Evolutionary conservation across 2,888 invertebrate genomes (phyloP).

Genomic region (Drosophila neonasuta): DNA sequence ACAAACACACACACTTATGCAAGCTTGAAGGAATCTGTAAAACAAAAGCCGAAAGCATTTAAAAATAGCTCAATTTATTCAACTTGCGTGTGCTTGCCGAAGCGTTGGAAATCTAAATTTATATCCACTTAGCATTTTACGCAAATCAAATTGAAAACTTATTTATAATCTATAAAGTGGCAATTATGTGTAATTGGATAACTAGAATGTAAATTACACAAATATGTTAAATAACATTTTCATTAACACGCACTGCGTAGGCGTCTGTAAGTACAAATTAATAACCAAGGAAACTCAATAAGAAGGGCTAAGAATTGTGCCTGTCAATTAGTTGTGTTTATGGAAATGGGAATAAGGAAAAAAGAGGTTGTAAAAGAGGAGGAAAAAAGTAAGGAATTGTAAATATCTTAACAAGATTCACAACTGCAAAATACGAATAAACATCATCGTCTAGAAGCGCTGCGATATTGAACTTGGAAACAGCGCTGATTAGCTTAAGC

Average conservation of each 20-base stretch:
- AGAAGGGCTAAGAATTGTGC: background rate
- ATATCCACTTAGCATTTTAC: constrained; percentile 12
- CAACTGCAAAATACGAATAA: background rate
- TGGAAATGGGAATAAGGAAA: background rate
- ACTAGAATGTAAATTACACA: constrained; percentile 5
- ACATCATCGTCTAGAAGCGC: background rate
- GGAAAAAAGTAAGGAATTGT: too few species aligned
- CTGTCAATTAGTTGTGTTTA: background rate
- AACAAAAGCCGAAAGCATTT: constrained; percentile 13
- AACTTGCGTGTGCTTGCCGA: constrained; percentile 18
- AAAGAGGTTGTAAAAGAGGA: background rate
- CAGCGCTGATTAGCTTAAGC: constrained; percentile 10
- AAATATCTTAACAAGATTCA: background rate
- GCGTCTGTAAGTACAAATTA: constrained; percentile 11
- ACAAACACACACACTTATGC: background rate
- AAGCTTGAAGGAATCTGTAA: constrained; percentile 6
- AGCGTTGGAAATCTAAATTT: constrained; percentile 13
- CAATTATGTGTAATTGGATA: constrained; percentile 18
- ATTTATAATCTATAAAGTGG: constrained; percentile 31
- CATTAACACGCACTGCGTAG: constrained; percentile 15
- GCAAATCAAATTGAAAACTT: constrained; percentile 18
- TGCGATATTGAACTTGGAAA: background rate
- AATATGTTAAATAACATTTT: constrained; percentile 16
- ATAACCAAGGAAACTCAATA: constrained; percentile 6
- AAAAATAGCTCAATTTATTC: constrained; percentile 22